Evolutionary conservation across 2,113 vertebrate genomes (phyloP).

Genomic region (Pyxicephalus adspersus): DNA sequence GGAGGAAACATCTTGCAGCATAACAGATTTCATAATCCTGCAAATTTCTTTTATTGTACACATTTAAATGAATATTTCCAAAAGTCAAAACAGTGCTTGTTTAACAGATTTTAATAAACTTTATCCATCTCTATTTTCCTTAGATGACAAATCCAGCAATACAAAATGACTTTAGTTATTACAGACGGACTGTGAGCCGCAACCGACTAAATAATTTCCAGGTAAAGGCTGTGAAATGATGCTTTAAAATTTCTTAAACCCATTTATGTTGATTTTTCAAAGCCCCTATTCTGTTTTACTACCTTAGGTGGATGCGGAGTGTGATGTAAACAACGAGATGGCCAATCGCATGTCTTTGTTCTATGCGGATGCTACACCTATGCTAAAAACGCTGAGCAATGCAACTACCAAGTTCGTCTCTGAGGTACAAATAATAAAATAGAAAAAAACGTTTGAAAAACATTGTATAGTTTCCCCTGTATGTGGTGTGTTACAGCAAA

Average conservation of each 20-base stretch:
- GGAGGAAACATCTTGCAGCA: too few relatives aligned
- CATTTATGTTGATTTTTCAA: neutral
- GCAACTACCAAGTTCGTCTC: conserved; percentile 98
- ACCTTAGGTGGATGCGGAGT: conserved; percentile 90
- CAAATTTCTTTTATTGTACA: too few relatives aligned
- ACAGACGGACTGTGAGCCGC: conserved; percentile 92
- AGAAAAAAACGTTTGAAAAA: neutral
- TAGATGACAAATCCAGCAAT: conserved; percentile 98
- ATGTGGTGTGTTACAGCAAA: too few relatives aligned
- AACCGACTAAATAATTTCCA: conserved; percentile 97
- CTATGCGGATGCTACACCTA: conserved; percentile 96
- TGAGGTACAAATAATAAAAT: conserved; percentile 77
- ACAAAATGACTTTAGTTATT: conserved; percentile 98
- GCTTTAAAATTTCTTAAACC: neutral
- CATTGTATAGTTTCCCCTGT: too few relatives aligned
- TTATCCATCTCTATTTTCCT: conserved; percentile 1
- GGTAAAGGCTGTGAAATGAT: conserved; percentile 71
- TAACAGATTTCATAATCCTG: too few relatives aligned
- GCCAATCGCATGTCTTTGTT: conserved; percentile 99
- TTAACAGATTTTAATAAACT: neutral
- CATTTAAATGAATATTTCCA: too few relatives aligned
- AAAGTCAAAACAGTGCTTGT: neutral
- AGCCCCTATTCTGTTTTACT: neutral
- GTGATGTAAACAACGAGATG: conserved; percentile 98
- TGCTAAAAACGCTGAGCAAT: conserved; percentile 97